phyloP scores from a whole-genome alignment of 2,797 vertebrate species.

The Ctenopoma kingsleyae region DNA sequence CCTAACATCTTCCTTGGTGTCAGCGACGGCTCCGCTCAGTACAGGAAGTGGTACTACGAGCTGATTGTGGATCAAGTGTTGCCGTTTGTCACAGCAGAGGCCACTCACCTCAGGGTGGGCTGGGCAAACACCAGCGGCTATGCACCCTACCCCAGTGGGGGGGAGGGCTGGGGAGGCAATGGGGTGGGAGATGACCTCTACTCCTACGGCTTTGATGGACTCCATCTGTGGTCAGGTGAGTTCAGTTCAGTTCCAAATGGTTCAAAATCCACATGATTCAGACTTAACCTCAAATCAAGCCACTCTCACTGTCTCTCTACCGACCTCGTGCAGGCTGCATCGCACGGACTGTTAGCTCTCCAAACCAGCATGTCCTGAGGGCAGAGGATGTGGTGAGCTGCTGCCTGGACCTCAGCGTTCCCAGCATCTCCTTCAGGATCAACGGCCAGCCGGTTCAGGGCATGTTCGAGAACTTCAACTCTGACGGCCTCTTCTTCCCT shows the following conservation, averaged over 20 bases:
- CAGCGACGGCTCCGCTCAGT: constrained; percentile 96
- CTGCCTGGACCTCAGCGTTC: constrained; percentile 94
- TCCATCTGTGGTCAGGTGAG: constrained; percentile 96
- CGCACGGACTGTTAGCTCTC: constrained; percentile 91
- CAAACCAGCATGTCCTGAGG: constrained; percentile 91
- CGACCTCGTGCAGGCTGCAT: constrained; percentile 86
- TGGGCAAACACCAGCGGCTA: constrained; percentile 96
- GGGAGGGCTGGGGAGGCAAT: constrained; percentile 95
- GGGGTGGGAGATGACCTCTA: constrained; percentile 95
- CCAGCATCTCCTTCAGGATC: constrained; percentile 97
- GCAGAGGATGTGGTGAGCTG: constrained; percentile 96
- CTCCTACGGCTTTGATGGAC: constrained; percentile 95
- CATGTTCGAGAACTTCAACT: constrained; percentile 99
- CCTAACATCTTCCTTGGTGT: constrained; percentile 96
- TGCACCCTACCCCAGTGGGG: constrained; percentile 92
- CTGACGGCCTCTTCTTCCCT: constrained; percentile 95
- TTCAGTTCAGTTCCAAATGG: background rate
- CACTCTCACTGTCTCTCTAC: background rate
- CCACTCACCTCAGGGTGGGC: constrained; percentile 93
- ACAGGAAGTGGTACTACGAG: constrained; percentile 97
- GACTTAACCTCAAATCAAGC: background rate
- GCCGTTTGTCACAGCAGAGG: constrained; percentile 92
- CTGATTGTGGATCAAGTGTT: constrained; percentile 92
- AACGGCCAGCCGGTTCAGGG: constrained; percentile 97
- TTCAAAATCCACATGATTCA: background rate